A percentile compares a stretch with the other conserved stretches of the same genome.
These are phyloP conservation scores for Antigone vipio DNA, from an alignment of 2,113 vertebrate genomes.

Conservation along the genomic window DNA sequence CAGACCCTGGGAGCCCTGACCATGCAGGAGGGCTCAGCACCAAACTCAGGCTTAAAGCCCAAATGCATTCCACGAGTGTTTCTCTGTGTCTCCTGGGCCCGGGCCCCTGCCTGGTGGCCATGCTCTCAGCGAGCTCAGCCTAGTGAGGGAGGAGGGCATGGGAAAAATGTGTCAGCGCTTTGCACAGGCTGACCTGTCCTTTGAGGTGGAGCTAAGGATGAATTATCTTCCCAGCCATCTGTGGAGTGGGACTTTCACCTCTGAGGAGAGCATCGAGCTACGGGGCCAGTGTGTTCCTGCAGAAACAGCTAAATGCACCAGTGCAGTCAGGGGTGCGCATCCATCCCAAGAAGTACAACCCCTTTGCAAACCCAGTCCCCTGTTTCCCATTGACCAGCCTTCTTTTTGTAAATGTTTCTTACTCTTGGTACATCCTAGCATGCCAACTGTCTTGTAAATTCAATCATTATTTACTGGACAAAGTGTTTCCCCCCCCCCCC, in stretches of 20 bases:
- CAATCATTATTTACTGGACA: background rate
- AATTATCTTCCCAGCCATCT: background rate
- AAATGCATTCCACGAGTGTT: background rate
- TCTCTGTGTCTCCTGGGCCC: no score
- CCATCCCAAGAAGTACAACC: background rate
- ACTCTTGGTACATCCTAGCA: background rate
- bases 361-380: background rate
- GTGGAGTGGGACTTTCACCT: background rate
- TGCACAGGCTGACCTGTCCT: background rate
- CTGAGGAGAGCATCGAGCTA: background rate
- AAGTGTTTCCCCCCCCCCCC: background rate
- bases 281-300: background rate
- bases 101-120: background rate
- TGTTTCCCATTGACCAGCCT: background rate
- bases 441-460: background rate
- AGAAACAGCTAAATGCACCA: background rate
- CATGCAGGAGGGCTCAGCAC: accelerated
- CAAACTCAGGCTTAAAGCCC: background rate
- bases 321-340: background rate
- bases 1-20: background rate
- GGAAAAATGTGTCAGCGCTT: background rate
- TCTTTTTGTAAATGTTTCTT: background rate
- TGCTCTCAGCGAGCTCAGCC: background rate
- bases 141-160: background rate
- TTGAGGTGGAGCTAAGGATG: background rate